These are phyloP conservation scores for Cryptotis parvus DNA, from an alignment of 2,113 vertebrate species.

Conservation along the genomic window DNA sequence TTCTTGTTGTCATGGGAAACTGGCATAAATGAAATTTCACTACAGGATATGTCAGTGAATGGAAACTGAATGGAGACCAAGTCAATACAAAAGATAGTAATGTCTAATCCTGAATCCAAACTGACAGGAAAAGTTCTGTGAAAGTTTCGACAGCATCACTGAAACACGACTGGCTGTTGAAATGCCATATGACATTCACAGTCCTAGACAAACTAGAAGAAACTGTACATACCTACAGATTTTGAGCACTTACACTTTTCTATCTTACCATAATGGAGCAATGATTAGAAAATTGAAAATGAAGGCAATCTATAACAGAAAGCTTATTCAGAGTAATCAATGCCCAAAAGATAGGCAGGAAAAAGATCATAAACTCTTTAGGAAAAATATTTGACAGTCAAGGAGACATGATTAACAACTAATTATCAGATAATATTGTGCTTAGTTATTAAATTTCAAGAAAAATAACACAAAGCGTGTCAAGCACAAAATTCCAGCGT, in stretches of 20 bases:
- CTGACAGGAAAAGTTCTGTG: slow-evolving; percentile 43
- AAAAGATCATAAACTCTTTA: slow-evolving; percentile 39
- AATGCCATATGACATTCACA: slow-evolving; percentile 55
- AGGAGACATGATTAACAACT: slow-evolving; percentile 78
- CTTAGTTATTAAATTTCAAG: slow-evolving; percentile 78
- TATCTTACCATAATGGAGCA: slow-evolving; percentile 34
- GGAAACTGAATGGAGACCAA: slow-evolving; percentile 55
- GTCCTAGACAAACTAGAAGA: slow-evolving; percentile 38
- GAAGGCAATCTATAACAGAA: background rate
- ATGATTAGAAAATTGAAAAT: slow-evolving; percentile 34
- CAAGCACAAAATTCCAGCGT: slow-evolving; percentile 65
- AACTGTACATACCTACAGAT: background rate
- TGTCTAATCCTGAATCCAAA: slow-evolving; percentile 62
- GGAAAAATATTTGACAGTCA: slow-evolving; percentile 68
- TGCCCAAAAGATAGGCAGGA: slow-evolving; percentile 42
- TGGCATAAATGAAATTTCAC: slow-evolving; percentile 53
- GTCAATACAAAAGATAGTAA: slow-evolving; percentile 58
- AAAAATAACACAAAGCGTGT: slow-evolving; percentile 77
- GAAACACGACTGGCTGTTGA: slow-evolving; percentile 43
- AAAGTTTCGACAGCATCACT: slow-evolving; percentile 53
- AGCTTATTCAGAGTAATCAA: slow-evolving; percentile 54
- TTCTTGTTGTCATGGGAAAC: slow-evolving; percentile 12
- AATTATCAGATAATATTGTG: slow-evolving; percentile 77
- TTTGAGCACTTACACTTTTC: slow-evolving; percentile 44
- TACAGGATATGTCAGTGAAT: slow-evolving; percentile 45